These are phyloP conservation scores for Echinops telfairi DNA, from an alignment of 2,113 vertebrate genomes.

Conservation along the genomic window DNA sequence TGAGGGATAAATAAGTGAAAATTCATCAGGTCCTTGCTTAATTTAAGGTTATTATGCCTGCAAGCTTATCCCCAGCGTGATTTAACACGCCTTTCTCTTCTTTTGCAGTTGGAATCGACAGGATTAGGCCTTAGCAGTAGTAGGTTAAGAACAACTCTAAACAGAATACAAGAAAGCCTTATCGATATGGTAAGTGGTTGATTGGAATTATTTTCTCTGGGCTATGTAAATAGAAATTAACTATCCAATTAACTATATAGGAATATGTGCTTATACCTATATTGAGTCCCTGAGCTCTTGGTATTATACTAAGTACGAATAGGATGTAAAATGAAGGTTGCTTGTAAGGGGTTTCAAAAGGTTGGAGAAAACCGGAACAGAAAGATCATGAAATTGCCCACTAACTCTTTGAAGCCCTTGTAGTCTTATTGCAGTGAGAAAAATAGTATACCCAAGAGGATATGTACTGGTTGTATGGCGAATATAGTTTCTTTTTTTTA, in stretches of 20 bases:
- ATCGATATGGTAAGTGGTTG: constrained; percentile 94
- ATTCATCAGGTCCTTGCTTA: background rate
- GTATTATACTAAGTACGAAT: background rate
- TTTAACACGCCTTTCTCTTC: background rate
- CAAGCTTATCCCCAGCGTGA: background rate
- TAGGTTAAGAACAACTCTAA: constrained; percentile 96
- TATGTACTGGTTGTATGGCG: background rate
- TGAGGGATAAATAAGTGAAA: background rate
- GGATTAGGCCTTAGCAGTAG: constrained; percentile 98
- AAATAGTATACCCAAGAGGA: background rate
- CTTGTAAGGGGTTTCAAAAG: background rate
- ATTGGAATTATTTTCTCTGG: constrained; percentile 30
- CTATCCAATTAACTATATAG: background rate
- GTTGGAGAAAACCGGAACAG: too few species aligned
- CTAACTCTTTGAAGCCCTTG: too few species aligned
- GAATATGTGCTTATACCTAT: background rate
- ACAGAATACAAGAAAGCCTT: constrained; percentile 97
- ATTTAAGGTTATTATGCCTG: background rate
- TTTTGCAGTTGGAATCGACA: constrained; percentile 95
- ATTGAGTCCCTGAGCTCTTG: background rate
- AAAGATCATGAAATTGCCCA: too few species aligned
- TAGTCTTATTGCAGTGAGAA: background rate
- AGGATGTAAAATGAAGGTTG: constrained; percentile 12
- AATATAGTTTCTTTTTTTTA: background rate
- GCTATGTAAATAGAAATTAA: constrained; percentile 34